Evolutionary conservation across 2,888 invertebrate species (phyloP), one percentile per base, ranked within the genome.

Genomic region (Eucera pruinosa): DNA sequence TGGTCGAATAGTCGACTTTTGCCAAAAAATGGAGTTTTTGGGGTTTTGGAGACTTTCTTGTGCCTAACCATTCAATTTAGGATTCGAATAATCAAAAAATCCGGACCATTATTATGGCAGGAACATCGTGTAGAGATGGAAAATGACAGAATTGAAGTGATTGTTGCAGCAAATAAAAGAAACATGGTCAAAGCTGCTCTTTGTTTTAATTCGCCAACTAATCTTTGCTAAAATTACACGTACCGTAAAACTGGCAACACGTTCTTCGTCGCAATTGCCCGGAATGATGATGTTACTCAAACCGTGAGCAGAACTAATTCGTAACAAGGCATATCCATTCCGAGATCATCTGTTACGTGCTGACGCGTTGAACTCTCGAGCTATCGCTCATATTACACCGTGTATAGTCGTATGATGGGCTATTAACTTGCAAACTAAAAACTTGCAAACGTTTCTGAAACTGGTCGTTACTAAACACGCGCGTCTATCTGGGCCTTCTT

Each of bases 241-340:
- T n/a, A 33, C 15, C 13, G 15, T 15, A 45, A 30, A 13, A 15
- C 20, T 20, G 13, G 23, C 13, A 11, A 47, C 27, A 30, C n/a
- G 33, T 27, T 20, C 20, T 9, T 3, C 15, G 2, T 11, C 3
- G 39, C 18, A 52, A 15, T 64, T 43, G n/a, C 41, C 0, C 30
- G 15, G 13, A 27, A 30, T 9, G 41, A 33, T 30, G 66, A 48
- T 23, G 23, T 39, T 27, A 23, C 5, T 66, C 36, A 13, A 25
- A 15, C 33, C 33, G 50, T 6, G 18, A 52, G 7, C 33, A 43
- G 43, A 50, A 11, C 25, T 33, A 57, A 33, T 57, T 39, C 18
- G 20, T 57, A 57, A 67, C 57, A 57, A 57, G 41, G 33, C 25
- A 43, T 50, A 50, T 66, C 50, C 57, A 58, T 50, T 43, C n/a